phyloP scores from a whole-genome alignment of 2,113 vertebrate genomes.

The Cephalopterus ornatus region DNA sequence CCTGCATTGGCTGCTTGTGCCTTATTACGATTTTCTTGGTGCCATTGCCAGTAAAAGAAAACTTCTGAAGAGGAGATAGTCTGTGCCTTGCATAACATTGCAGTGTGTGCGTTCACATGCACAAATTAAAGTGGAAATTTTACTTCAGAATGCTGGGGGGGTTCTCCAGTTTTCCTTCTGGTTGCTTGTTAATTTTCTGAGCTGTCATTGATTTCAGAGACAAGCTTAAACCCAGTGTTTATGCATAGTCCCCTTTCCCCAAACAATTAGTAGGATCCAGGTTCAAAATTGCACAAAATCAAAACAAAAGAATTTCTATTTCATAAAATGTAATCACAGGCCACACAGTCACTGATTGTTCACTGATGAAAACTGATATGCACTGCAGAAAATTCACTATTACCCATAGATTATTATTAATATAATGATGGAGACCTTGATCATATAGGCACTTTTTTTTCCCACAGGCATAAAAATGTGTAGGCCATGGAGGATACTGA shows the following conservation, averaged over 20 bases:
- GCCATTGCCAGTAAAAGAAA: background rate
- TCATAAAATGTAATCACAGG: slow-evolving; percentile 35
- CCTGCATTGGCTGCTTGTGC: background rate
- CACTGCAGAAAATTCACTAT: background rate
- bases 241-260: background rate
- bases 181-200: background rate
- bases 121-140: background rate
- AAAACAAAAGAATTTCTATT: slow-evolving; percentile 40
- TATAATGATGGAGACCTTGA: background rate
- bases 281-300: slow-evolving; percentile 13
- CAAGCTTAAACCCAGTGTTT: background rate
- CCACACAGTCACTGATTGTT: slow-evolving; percentile 6
- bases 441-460: background rate
- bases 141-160: background rate
- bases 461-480: background rate
- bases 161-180: background rate
- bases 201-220: background rate
- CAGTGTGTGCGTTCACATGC: background rate
- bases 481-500: background rate
- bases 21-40: background rate
- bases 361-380: slow-evolving; percentile 44
- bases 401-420: slow-evolving; percentile 17
- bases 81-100: background rate
- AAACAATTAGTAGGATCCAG: background rate
- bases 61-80: background rate